phyloP scores from a whole-genome alignment of 1,140 invertebrate genomes.

The Drosophila tristis region DNA sequence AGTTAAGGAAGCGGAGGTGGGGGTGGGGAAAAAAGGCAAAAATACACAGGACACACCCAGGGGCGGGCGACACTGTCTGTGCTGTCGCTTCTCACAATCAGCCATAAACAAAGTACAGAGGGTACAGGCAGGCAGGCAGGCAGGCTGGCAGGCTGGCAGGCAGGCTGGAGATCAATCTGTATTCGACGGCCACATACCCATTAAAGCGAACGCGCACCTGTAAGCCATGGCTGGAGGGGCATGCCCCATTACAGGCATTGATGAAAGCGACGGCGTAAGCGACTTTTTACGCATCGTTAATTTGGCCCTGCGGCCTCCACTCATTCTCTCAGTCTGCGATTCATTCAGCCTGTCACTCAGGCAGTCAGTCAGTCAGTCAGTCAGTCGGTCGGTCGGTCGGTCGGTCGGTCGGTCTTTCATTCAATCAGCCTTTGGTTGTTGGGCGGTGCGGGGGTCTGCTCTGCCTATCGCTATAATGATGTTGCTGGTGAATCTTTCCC shows the following conservation, averaged over 20 bases:
- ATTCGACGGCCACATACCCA: background rate
- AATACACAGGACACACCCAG: conserved; percentile 28
- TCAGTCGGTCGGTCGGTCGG: no score
- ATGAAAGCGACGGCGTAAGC: conserved; percentile 16
- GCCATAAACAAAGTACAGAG: conserved; percentile 14
- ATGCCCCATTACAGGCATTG: conserved; percentile 34
- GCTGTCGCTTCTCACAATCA: conserved; percentile 14
- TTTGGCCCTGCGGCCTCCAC: conserved; percentile 68
- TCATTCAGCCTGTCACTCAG: conserved; percentile 45
- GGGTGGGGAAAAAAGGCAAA: conserved; percentile 13
- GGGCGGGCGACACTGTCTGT: conserved; percentile 5
- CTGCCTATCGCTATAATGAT: conserved; percentile 75
- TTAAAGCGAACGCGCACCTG: background rate
- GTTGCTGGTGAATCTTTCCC: conserved; percentile 53
- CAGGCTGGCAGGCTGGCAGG: background rate
- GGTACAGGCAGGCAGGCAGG: background rate
- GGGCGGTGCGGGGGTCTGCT: conserved; percentile 10
- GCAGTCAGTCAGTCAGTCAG: conserved; percentile 51
- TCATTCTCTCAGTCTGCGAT: conserved; percentile 12
- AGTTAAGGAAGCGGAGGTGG: no score
- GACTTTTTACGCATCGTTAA: conserved; percentile 82
- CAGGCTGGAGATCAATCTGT: background rate
- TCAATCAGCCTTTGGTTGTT: conserved; percentile 39
- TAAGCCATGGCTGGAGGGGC: background rate
- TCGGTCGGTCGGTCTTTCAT: conserved; percentile 12